Evolutionary conservation across 2,888 invertebrate genomes (phyloP), one percentile per base, ranked within the genome.

Genomic region (Azorinus chamasolen): DNA sequence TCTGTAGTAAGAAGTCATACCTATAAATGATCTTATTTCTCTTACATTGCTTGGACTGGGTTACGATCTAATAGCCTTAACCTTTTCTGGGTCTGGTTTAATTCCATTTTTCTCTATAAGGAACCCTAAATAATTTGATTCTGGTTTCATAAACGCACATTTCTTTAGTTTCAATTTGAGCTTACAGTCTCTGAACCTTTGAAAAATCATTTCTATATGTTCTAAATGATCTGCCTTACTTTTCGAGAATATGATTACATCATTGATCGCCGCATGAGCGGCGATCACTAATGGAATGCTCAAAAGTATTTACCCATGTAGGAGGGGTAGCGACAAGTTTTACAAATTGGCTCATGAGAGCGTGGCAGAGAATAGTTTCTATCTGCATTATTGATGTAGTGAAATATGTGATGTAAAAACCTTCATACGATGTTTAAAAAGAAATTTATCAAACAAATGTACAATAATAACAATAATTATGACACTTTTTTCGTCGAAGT

Each of bases 141-240:
- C 48, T 46, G 25, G 24, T 48, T 46, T 46, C 32, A 59, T 24
- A 18, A 59, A 59, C 16, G 45, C 27, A 59, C 59, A 59, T 59
- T 59, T 59, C 18, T 32, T 27, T 25, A 58, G 18, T 12, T 43
- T 45, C 8, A 58, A 4, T n/a, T 45, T 43, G 6, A 71, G 32
- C 12, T 51, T 32, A 39, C 57, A 51, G 54, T 65, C 25, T 25
- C 62, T 45, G 25, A 54, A 37, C 16, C 37, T 27, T 16, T 54
- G 18, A 25, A 54, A 32, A 16, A 54, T 20, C 14, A 1, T 10
- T 8, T 32, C 5, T 12, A 32, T 27, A 20, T 32, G 37, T 16
- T n/a, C 18, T 37, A 32, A 16, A 20, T 54, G 32, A 18, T 54
- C 37, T 18, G 16, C 32, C n/a, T 18, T n/a, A 20, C 18, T 12